These are phyloP conservation scores for Lutjanus erythropterus DNA, from an alignment of 2,113 vertebrate genomes.

Conservation along the genomic window DNA sequence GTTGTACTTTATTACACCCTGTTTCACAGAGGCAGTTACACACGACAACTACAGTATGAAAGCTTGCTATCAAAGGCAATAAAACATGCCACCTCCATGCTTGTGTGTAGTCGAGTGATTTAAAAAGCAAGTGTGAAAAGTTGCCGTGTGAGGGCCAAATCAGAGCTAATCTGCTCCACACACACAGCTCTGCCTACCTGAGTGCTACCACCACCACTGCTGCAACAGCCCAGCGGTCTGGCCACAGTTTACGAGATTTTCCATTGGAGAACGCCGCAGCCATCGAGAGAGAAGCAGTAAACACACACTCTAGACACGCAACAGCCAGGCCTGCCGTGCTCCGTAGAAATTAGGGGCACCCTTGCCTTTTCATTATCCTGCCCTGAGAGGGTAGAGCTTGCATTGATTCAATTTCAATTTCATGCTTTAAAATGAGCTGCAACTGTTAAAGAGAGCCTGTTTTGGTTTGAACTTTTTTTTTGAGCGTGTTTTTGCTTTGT, in stretches of 20 bases:
- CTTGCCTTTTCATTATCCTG: slow-evolving; percentile 78
- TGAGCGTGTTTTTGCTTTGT: slow-evolving; percentile 60
- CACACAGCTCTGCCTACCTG: slow-evolving; percentile 79
- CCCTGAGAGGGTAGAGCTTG: slow-evolving; percentile 64
- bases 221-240: slow-evolving; percentile 73
- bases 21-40: slow-evolving; percentile 35
- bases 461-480: slow-evolving; percentile 75
- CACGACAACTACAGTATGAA: slow-evolving; percentile 35
- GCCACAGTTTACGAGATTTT: slow-evolving; percentile 85
- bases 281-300: slow-evolving; percentile 74
- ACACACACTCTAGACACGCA: slow-evolving; percentile 84
- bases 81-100: slow-evolving; percentile 49
- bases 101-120: slow-evolving; percentile 55
- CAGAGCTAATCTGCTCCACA: slow-evolving; percentile 67
- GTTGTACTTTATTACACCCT: slow-evolving; percentile 32
- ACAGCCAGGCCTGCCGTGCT: slow-evolving; percentile 80
- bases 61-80: slow-evolving; percentile 61
- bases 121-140: slow-evolving; percentile 68
- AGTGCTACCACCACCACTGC: slow-evolving; percentile 69
- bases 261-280: slow-evolving; percentile 77
- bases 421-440: slow-evolving; percentile 79
- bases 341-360: slow-evolving; percentile 78
- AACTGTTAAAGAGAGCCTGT: slow-evolving; percentile 67
- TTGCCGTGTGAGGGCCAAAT: slow-evolving; percentile 76
- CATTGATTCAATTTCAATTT: slow-evolving; percentile 82